Evolutionary conservation across 2,113 vertebrate species (phyloP).

Genomic region (Okapia johnstoni): DNA sequence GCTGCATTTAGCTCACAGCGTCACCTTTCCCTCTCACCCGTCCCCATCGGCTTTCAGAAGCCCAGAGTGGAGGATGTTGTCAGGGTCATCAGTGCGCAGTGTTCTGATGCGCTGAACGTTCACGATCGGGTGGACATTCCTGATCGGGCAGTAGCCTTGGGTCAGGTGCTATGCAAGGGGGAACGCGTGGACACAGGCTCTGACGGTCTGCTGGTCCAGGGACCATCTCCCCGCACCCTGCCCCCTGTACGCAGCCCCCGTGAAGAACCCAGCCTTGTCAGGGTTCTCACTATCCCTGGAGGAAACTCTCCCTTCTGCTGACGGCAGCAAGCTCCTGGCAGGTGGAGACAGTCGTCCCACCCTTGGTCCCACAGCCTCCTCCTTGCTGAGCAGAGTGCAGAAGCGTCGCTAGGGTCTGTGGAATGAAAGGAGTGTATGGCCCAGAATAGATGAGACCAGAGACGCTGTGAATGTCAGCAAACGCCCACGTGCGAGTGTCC

Average conservation of each 20-base stretch:
- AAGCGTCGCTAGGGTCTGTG: background rate
- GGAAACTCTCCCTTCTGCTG: background rate
- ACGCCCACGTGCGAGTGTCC: background rate
- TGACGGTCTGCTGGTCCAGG: accelerated
- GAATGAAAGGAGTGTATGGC: background rate
- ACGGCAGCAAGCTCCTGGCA: background rate
- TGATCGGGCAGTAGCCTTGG: no score
- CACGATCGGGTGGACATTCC: background rate
- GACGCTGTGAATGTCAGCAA: no score
- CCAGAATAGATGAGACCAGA: background rate
- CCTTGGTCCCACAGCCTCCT: background rate
- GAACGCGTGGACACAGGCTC: accelerated
- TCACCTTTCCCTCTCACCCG: background rate
- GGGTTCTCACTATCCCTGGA: background rate
- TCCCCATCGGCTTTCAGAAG: background rate
- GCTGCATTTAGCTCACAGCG: background rate
- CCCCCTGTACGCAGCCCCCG: background rate
- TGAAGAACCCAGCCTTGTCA: background rate
- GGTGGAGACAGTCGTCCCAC: background rate
- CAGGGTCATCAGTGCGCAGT: accelerated
- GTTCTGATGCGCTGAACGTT: background rate
- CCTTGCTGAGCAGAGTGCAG: background rate
- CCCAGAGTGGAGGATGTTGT: background rate
- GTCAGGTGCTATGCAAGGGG: background rate
- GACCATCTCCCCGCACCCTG: no score